Conservation (phyloP, 2,113 vertebrate genomes). For the Trichechus manatus region DNA sequence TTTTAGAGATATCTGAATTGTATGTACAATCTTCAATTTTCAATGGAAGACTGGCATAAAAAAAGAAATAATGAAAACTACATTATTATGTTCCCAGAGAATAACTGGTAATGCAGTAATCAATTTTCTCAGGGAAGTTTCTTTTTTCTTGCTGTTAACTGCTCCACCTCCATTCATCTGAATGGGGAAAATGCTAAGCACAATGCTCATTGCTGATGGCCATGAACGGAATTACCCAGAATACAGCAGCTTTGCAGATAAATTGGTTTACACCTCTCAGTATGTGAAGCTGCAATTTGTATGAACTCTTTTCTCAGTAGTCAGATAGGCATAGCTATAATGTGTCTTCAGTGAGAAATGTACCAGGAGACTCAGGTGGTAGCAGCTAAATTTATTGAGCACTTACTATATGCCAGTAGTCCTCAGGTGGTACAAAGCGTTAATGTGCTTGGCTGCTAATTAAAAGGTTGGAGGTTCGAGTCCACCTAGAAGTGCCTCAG, state of each 20-base stretch:
- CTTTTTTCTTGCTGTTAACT: conserved; percentile 8
- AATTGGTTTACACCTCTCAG: background rate
- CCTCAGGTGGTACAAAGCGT: background rate
- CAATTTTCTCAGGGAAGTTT: conserved; percentile 45
- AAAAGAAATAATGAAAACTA: conserved; percentile 51
- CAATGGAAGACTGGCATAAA: background rate
- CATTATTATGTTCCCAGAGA: conserved; percentile 33
- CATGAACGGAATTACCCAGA: background rate
- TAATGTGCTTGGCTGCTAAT: background rate
- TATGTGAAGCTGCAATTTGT: background rate
- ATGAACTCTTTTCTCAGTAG: background rate
- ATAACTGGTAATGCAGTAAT: conserved; percentile 36
- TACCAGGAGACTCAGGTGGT: background rate
- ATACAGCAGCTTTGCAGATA: background rate
- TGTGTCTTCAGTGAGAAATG: background rate
- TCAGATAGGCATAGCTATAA: background rate
- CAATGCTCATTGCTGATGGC: background rate
- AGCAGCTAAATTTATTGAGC: background rate
- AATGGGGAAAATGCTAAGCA: background rate
- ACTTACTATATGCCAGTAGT: background rate
- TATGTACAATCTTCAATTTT: conserved; percentile 39
- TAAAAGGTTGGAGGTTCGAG: background rate
- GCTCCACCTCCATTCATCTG: background rate
- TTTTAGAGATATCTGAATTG: conserved; percentile 47
- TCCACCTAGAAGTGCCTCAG: background rate